Percentiles rank a stretch among this genome's conserved stretches.
phyloP scores from a whole-genome alignment of 1,140 invertebrate species.

The Cyclargus thomasi region DNA sequence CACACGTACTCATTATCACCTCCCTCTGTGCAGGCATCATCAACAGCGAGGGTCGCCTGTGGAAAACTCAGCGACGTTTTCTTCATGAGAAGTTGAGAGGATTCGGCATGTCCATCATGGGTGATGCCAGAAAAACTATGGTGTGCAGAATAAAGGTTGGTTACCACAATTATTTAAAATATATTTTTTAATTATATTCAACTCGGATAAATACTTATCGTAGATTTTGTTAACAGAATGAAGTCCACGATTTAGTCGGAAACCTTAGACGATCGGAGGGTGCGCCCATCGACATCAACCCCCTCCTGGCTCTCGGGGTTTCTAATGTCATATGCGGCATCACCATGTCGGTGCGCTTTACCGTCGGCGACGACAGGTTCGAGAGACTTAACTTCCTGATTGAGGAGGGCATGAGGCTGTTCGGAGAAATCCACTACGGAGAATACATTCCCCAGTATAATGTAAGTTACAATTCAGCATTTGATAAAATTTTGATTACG shows the following conservation, averaged over 20 bases:
- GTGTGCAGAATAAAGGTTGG: slow-evolving; percentile 87
- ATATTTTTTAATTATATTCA: not conserved
- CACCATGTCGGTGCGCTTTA: slow-evolving; percentile 91
- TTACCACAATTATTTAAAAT: not conserved
- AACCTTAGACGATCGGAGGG: slow-evolving; percentile 78
- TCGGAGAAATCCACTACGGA: slow-evolving; percentile 85
- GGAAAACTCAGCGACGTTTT: slow-evolving; percentile 94
- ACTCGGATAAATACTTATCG: slow-evolving; percentile 24
- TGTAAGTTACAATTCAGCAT: slow-evolving; percentile 43
- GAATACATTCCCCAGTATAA: slow-evolving; percentile 77
- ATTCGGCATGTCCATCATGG: slow-evolving; percentile 92
- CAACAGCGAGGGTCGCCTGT: slow-evolving; percentile 91
- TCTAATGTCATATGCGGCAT: slow-evolving; percentile 95
- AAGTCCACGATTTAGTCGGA: slow-evolving; percentile 84
- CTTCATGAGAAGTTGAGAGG: slow-evolving; percentile 90
- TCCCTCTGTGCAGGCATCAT: slow-evolving; percentile 85
- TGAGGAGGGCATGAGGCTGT: slow-evolving; percentile 91
- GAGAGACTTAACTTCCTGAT: slow-evolving; percentile 87
- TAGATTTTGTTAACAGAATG: slow-evolving; percentile 75
- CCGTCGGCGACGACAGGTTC: slow-evolving; percentile 84
- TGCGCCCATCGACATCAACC: slow-evolving; percentile 81
- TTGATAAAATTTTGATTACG: no score
- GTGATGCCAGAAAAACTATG: slow-evolving; percentile 86
- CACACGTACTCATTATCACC: slow-evolving; percentile 44
- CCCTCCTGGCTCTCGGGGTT: slow-evolving; percentile 85